Conservation (phyloP, 1,140 invertebrate species). For the Macrotrachela quadricornifera region DNA sequence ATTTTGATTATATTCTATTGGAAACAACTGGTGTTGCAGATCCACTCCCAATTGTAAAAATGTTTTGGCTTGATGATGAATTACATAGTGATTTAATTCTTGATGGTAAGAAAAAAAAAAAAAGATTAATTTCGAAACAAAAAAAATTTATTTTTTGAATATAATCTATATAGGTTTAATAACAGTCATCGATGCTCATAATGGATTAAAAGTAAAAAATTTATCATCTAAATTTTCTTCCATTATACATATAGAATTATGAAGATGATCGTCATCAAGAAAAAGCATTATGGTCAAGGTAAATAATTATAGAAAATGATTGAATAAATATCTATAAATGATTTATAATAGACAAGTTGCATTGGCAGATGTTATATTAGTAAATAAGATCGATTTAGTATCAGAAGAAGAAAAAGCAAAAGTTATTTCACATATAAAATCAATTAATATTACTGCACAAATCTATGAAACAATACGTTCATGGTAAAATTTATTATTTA, state of each 20-base stretch:
- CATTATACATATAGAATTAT: conserved; percentile 1
- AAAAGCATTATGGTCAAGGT: background rate
- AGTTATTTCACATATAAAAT: too few relatives aligned
- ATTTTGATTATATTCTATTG: conserved; percentile 44
- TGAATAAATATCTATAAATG: background rate
- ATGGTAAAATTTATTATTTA: background rate
- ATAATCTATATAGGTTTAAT: background rate
- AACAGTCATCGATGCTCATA: conserved; percentile 8
- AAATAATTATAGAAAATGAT: background rate
- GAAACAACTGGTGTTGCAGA: conserved; percentile 43
- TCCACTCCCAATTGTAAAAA: conserved; percentile 40
- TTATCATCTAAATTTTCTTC: too few relatives aligned
- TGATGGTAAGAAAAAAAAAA: conserved; percentile 31
- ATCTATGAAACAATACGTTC: too few relatives aligned
- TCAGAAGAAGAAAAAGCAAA: conserved; percentile 12
- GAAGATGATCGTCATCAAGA: conserved; percentile 3
- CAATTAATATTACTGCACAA: too few relatives aligned
- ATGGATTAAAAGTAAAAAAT: background rate
- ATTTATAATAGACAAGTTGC: conserved; percentile 25
- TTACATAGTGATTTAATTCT: conserved; percentile 38
- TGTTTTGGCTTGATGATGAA: conserved; percentile 43
- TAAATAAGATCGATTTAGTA: conserved; percentile 36
- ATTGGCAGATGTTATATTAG: conserved; percentile 33
- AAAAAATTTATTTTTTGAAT: conserved; percentile 1
- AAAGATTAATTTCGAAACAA: conserved; percentile 1